Conservation (phyloP, 2,888 invertebrate species). For the Epistrophe eligans region DNA sequence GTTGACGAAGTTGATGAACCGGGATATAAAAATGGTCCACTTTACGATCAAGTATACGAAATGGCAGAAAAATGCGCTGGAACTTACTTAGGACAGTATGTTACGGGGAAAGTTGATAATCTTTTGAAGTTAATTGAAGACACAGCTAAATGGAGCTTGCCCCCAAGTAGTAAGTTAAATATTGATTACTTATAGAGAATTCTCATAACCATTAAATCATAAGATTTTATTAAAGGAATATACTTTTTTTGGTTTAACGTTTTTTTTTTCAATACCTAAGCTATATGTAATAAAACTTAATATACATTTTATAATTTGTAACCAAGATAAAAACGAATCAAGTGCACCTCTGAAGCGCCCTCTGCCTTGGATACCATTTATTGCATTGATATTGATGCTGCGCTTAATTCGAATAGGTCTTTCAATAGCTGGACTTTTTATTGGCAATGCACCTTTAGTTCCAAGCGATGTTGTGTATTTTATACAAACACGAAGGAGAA, state of each 20-base stretch:
- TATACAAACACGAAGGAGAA: slow-evolving; percentile 81
- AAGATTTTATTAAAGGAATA: too few relatives aligned
- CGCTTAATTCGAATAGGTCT: slow-evolving; percentile 80
- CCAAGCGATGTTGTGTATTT: slow-evolving; percentile 80
- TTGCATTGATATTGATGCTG: slow-evolving; percentile 80
- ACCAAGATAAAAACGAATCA: slow-evolving; percentile 50
- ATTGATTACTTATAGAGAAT: background rate
- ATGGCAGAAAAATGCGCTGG: slow-evolving; percentile 80
- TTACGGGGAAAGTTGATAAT: slow-evolving; percentile 80
- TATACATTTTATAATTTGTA: background rate
- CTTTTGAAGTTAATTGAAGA: slow-evolving; percentile 80
- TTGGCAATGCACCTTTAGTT: slow-evolving; percentile 80
- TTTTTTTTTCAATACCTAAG: too few relatives aligned
- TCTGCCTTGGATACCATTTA: slow-evolving; percentile 81
- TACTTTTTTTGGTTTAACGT: too few relatives aligned
- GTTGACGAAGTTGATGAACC: slow-evolving; percentile 41
- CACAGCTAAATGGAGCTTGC: slow-evolving; percentile 83
- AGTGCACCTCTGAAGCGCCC: slow-evolving; percentile 79
- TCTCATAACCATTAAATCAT: background rate
- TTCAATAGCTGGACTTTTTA: slow-evolving; percentile 79
- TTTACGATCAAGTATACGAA: slow-evolving; percentile 77
- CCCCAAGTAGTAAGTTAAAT: slow-evolving; percentile 78
- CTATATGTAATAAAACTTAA: too few relatives aligned
- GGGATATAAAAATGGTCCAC: slow-evolving; percentile 24
- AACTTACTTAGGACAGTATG: slow-evolving; percentile 80